These are phyloP conservation scores for Cephus spinipes DNA, from an alignment of 2,888 invertebrate species.

Conservation along the genomic window DNA sequence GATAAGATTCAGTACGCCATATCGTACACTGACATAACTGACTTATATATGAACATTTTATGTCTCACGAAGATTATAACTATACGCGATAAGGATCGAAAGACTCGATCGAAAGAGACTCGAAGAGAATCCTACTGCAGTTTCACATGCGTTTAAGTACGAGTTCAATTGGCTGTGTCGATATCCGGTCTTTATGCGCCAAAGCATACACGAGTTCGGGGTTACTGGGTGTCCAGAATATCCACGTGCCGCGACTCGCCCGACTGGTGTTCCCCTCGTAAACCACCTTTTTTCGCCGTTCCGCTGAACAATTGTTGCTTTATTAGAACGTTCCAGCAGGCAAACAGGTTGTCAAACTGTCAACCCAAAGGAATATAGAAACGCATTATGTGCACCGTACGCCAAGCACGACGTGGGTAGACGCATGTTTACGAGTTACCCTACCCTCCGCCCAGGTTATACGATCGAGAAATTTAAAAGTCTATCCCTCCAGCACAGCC, in stretches of 20 bases:
- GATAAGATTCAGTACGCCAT: background rate
- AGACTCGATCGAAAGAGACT: background rate
- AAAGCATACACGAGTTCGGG: background rate
- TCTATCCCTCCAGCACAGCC: background rate
- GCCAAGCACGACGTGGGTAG: background rate
- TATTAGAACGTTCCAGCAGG: background rate
- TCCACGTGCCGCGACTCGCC: background rate
- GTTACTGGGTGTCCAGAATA: background rate
- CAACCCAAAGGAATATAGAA: background rate
- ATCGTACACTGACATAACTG: no score
- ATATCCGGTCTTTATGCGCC: slow-evolving; percentile 35
- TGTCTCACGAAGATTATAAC: background rate
- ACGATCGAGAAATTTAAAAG: background rate
- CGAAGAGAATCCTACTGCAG: background rate
- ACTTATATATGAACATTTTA: background rate
- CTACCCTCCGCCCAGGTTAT: background rate
- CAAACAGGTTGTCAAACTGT: background rate
- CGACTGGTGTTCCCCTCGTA: background rate
- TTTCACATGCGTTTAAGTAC: slow-evolving; percentile 31
- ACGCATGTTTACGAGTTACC: background rate
- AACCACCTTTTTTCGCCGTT: background rate
- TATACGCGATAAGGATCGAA: background rate
- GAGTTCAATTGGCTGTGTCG: slow-evolving; percentile 47
- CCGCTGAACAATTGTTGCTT: slow-evolving; percentile 1
- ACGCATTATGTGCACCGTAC: background rate